Evolutionary conservation across 2,113 vertebrate genomes (phyloP), one percentile per base, ranked within the genome.

Genomic region (Cyprinodon variegatus): DNA sequence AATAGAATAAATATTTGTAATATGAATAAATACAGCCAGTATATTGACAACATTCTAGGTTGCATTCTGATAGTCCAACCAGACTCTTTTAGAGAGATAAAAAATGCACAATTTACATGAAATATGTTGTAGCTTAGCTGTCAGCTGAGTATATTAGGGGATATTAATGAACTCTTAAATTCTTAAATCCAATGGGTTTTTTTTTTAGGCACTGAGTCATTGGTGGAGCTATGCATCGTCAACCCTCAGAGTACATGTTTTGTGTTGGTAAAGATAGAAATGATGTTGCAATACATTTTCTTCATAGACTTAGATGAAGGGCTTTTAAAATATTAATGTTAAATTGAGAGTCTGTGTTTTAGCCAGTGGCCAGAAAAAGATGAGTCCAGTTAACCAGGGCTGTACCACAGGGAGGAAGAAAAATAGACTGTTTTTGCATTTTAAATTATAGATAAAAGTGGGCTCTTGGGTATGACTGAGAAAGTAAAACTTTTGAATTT

Each of bases 311-410:
- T 46, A 77, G 79, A 88, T 91, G 83, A 92, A 83, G 71, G 68
- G 79, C 15, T 66, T 38, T 83, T 94, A 68, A 92, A 94, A 94
- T 90, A 93, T 94, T 93, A 93, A 94, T 90, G 92, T 94, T 93
- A 78, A 93, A 78, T 60, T 20, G 65, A n/a, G 36, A 78, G 89
- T 90, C 79, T 86, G 87, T 86, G 87, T 68, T 89, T 90, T 72
- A 88, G 90, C 81, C 64, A 48, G 72, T 74, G 79, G 84, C 86
- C 89, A 83, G 89, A 81, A 87, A 92, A 91, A 83, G 82, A 87
- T 75, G 63, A 85, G 86, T 88, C 77, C 82, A 76, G 89, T 90
- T 92, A 88, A 84, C 84, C 81, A 86, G 84, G 61, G 69, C 82
- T 83, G 57, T 50, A 69, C 71, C 61, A 67, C 65, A 83, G 85